Conservation (phyloP, 2,113 vertebrate species). For the Prionailurus viverrinus region DNA sequence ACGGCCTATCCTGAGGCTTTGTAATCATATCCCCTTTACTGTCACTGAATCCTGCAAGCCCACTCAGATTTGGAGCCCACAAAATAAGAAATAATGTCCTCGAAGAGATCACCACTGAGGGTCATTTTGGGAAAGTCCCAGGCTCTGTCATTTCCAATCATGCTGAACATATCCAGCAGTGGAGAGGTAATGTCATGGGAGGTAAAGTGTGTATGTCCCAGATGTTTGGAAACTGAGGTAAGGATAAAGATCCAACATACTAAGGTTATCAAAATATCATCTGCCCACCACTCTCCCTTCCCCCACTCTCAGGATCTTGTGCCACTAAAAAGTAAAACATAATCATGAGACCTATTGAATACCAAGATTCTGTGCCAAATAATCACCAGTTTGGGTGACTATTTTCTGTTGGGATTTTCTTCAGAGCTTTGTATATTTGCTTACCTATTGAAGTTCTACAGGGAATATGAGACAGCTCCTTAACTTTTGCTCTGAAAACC, state of each 20-base stretch:
- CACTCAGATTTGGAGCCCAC: neutral
- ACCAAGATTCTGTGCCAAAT: neutral
- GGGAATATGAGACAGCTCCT: neutral
- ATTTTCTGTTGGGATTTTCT: neutral
- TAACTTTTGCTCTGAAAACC: neutral
- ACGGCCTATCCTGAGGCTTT: neutral
- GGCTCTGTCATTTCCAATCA: neutral
- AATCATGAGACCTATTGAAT: neutral
- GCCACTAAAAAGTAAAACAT: neutral
- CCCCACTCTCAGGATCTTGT: neutral
- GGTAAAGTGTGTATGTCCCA: neutral
- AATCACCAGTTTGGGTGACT: neutral
- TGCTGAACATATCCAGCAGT: neutral
- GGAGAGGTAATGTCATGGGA: neutral
- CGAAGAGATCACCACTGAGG: neutral
- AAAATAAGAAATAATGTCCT: neutral
- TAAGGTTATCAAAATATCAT: constrained; percentile 11
- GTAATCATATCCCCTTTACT: neutral
- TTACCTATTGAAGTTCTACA: neutral
- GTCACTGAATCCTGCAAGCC: neutral
- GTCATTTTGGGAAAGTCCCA: neutral
- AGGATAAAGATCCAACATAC: neutral
- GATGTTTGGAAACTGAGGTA: neutral
- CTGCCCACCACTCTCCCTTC: neutral
- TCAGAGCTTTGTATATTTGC: neutral